Base-by-base conservation (phyloP, 2,888 invertebrate genomes). In the Cyrtodaria siliqua region DNA sequence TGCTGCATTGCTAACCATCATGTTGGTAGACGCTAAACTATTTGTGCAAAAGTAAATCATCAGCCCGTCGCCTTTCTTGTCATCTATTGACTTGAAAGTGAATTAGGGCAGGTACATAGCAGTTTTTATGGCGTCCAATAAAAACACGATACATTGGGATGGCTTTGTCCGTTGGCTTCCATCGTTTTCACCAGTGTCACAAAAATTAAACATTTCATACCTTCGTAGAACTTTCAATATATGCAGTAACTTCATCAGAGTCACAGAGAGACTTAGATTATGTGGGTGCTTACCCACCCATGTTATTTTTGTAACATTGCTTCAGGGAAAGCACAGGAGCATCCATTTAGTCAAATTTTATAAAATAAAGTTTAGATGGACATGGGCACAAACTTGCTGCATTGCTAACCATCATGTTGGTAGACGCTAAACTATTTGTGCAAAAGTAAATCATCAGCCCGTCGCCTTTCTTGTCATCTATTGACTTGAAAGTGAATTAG, bases 61-160 rank as follows among this genome's bases (percentile, higher is more conserved):
- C 72, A 75, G 59, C 72, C 80, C 64, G 82, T 86, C 83, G 84
- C 85, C 85, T 84, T 82, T 82, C 79, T 57, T 81, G 75, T 73
- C 52, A 24, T 16, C 64, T 49, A 49, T 61, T 26, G 47, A 52
- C 57, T 53, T 66, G 76, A 52, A 68, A 80, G 80, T 84, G 79
- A 84, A 78, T 73, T 49, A 70, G 59, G 79, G 47, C 24, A 64
- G 77, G 59, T 8, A 77, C 72, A 73, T 44, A n/a, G n/a, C n/a
- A n/a, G n/a, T n/a, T n/a, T n/a, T n/a, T n/a, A n/a, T n/a, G n/a
- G n/a, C n/a, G n/a, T n/a, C n/a, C n/a, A n/a, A n/a, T n/a, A n/a
- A n/a, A n/a, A n/a, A n/a, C n/a, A n/a, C n/a, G n/a, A n/a, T n/a
- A n/a, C n/a, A n/a, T n/a, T n/a, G n/a, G n/a, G n/a, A n/a, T n/a